phyloP scores from a whole-genome alignment of 2,797 vertebrate genomes.

The Danionella dracula region DNA sequence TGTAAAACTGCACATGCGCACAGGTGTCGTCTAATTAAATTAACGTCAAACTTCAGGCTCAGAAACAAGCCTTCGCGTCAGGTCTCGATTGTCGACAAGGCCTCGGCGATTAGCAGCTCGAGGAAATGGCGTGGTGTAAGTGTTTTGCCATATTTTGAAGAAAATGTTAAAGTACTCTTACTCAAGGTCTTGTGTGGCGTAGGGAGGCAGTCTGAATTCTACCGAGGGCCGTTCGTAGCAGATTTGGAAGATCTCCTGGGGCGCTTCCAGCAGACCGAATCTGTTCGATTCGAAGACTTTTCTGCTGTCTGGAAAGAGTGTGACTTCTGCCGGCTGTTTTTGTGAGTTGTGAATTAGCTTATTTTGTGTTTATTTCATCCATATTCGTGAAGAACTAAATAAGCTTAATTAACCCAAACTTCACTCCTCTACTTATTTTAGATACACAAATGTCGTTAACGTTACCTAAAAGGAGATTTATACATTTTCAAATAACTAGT shows the following conservation, averaged over 20 bases:
- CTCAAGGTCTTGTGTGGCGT: neutral
- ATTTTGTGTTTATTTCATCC: too few species aligned
- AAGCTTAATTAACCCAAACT: too few species aligned
- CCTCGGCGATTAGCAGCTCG: too few species aligned
- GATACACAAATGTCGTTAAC: too few species aligned
- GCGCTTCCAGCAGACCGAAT: constrained; percentile 69
- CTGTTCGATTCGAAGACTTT: constrained; percentile 76
- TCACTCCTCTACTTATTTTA: too few species aligned
- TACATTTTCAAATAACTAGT: too few species aligned
- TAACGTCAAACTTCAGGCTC: neutral
- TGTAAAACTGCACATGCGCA: too few species aligned
- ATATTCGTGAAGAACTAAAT: too few species aligned
- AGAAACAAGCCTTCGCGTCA: too few species aligned
- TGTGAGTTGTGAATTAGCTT: constrained; percentile 70
- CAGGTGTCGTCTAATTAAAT: neutral
- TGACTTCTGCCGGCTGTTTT: constrained; percentile 72
- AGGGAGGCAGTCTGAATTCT: constrained; percentile 20
- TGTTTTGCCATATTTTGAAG: too few species aligned
- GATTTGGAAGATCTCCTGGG: constrained; percentile 74
- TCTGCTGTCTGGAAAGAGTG: constrained; percentile 70
- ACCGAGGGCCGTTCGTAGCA: constrained; percentile 50
- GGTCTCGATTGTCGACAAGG: too few species aligned
- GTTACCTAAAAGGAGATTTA: too few species aligned
- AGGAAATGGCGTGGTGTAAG: constrained; percentile 7
- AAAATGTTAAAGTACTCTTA: neutral